Evolutionary conservation across 2,797 vertebrate genomes (phyloP), one percentile per base, ranked within the genome.

Genomic region (Phataginus tetradactyla): DNA sequence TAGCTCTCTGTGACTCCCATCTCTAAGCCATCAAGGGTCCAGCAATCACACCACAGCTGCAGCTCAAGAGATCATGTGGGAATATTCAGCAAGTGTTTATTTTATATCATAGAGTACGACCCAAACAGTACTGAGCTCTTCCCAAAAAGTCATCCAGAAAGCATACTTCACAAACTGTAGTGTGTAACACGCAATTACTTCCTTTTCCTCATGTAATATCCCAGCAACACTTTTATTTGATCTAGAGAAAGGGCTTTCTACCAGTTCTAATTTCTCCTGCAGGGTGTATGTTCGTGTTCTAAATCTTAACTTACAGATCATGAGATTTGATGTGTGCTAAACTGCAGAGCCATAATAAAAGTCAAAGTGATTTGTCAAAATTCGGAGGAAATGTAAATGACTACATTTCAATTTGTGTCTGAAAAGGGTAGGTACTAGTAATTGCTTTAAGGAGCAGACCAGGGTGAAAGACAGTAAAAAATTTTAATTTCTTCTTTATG

Each of bases 171-270:
- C 95, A 95, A 69, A 63, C 81, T 92, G 91, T 95, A 86, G 81
- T 93, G 85, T 88, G 75, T 59, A 93, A 92, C 92, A 34, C 37
- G 53, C 90, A 93, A 97, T 94, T 87, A 74, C 39, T 34, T 85
- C 59, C 74, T 69, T 71, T 74, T 96, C 96, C 63, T 96, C 96
- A 84, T 94, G 92, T 96, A 96, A 84, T 21, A 53, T 83, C 71
- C 83, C 92, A 97, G 94, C 80, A 86, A 77, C 39, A 68, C 90
- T 98, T 97, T 95, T 96, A 96, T 97, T 98, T 96, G 91, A 97
- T 91, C 64, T 32, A 37, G 25, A 53, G 13, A 86, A 87, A 93
- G 55, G 37, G 15, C 45, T 96, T 95, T 68, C 77, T 42, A 69
- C 42, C 32, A 34, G 79, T 72, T 96, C 64, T 90, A 63, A 63